These are phyloP conservation scores for Listrodromus nycthemerus DNA, from an alignment of 2,888 invertebrate genomes.

Conservation along the genomic window DNA sequence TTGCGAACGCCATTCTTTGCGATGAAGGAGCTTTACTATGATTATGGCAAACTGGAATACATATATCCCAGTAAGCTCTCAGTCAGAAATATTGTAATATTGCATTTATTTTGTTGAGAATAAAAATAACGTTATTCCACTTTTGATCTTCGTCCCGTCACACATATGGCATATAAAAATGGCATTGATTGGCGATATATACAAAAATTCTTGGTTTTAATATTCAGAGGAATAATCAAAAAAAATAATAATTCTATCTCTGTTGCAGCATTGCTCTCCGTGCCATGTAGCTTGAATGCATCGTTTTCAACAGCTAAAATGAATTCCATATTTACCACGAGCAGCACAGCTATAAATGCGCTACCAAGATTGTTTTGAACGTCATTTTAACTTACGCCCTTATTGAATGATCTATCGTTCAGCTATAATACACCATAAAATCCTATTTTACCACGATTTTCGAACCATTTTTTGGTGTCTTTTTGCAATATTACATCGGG, in stretches of 20 bases:
- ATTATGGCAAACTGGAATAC: too few species aligned
- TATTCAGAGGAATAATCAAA: conserved; percentile 43
- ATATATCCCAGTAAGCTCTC: too few species aligned
- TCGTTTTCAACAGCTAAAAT: background rate
- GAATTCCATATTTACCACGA: background rate
- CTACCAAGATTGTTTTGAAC: conserved; percentile 16
- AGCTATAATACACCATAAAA: conserved; percentile 17
- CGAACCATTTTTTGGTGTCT: conserved; percentile 1
- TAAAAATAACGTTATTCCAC: conserved; percentile 46
- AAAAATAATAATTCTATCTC: conserved; percentile 54
- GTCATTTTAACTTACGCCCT: background rate
- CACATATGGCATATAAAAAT: conserved; percentile 56
- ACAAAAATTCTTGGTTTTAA: conserved; percentile 49
- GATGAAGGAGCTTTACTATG: too few species aligned
- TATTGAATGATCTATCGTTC: conserved; percentile 30
- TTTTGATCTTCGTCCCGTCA: conserved; percentile 31
- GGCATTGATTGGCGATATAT: conserved; percentile 45
- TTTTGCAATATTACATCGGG: conserved; percentile 5
- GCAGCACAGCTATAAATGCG: conserved; percentile 19
- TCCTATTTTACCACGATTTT: background rate
- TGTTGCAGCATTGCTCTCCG: conserved; percentile 12
- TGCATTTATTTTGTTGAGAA: conserved; percentile 53
- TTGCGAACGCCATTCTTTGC: too few species aligned
- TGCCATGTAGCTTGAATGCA: conserved; percentile 38
- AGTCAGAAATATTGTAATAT: conserved; percentile 19